Evolutionary conservation across 2,888 invertebrate genomes (phyloP).

Genomic region (Heterodera filipjevi): DNA sequence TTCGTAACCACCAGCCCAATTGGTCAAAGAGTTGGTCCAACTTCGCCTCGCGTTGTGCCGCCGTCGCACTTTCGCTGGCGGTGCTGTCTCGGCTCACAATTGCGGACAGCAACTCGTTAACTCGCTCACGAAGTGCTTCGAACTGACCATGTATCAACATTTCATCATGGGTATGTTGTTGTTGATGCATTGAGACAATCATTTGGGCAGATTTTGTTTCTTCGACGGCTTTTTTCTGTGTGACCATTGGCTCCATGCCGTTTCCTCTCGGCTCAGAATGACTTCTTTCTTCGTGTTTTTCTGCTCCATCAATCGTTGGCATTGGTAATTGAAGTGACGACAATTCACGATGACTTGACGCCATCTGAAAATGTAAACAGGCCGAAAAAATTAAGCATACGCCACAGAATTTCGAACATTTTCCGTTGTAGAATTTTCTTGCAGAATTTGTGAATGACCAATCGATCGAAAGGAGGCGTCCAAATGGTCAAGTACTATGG

Average conservation of each 20-base stretch:
- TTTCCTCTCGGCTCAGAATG: constrained; percentile 11
- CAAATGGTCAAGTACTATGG: constrained; percentile 1
- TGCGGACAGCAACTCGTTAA: background rate
- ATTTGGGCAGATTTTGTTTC: background rate
- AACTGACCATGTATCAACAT: background rate
- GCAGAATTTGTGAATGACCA: background rate
- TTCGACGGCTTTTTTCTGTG: background rate
- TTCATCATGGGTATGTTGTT: background rate
- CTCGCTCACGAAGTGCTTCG: background rate
- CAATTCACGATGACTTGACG: background rate
- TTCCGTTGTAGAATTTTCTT: background rate
- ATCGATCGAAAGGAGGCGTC: background rate
- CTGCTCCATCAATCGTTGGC: background rate
- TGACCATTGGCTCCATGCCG: background rate
- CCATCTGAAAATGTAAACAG: background rate
- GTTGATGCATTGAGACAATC: background rate
- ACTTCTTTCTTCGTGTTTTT: background rate
- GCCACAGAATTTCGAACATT: background rate
- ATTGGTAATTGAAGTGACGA: background rate
- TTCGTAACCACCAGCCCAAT: constrained; percentile 14
- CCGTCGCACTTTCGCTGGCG: background rate
- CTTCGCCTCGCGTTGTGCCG: background rate
- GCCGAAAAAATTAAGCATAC: background rate
- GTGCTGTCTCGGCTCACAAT: background rate
- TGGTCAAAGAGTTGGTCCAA: constrained; percentile 15